A percentile compares a stretch with the other conserved stretches of the same genome.
These are phyloP conservation scores for Hormaphis cornu DNA, from an alignment of 1,140 invertebrate species.

Conservation along the genomic window DNA sequence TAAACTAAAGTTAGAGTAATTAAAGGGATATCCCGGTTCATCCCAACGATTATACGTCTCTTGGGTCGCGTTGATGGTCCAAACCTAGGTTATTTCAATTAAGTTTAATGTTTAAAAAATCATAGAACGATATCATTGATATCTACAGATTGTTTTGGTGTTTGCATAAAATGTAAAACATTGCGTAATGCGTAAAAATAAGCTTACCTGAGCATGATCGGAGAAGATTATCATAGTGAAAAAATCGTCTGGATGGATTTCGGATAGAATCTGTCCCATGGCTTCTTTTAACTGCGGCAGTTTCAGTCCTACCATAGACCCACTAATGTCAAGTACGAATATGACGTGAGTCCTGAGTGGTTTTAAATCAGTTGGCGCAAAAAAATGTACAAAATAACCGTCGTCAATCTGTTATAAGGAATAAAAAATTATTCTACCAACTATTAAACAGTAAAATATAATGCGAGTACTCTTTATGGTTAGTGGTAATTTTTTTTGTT, in stretches of 20 bases:
- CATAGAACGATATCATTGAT: neutral
- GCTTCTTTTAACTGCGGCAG: constrained; percentile 56
- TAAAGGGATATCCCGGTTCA: neutral
- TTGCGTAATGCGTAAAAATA: no score
- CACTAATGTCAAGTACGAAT: constrained; percentile 61
- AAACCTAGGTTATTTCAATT: neutral
- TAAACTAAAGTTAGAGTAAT: neutral
- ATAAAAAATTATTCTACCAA: constrained; percentile 36
- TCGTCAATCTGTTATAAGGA: constrained; percentile 52
- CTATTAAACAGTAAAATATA: no score
- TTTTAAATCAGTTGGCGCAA: constrained; percentile 51
- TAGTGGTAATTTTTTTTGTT: no score
- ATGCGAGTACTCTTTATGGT: no score
- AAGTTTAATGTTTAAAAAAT: neutral
- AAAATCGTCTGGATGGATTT: constrained; percentile 52
- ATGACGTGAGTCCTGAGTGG: constrained; percentile 58
- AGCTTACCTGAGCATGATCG: constrained; percentile 39
- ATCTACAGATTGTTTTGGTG: no score
- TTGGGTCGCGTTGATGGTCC: constrained; percentile 21
- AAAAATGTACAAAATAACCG: constrained; percentile 70
- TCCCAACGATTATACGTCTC: constrained; percentile 4
- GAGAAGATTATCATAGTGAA: constrained; percentile 59
- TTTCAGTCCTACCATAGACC: constrained; percentile 58
- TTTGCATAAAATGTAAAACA: no score
- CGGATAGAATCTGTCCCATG: constrained; percentile 55